Percentiles rank a stretch among this genome's conserved stretches.
These are phyloP conservation scores for Poeciliopsis gracilis DNA, from an alignment of 2,797 vertebrate species.

Conservation along the genomic window DNA sequence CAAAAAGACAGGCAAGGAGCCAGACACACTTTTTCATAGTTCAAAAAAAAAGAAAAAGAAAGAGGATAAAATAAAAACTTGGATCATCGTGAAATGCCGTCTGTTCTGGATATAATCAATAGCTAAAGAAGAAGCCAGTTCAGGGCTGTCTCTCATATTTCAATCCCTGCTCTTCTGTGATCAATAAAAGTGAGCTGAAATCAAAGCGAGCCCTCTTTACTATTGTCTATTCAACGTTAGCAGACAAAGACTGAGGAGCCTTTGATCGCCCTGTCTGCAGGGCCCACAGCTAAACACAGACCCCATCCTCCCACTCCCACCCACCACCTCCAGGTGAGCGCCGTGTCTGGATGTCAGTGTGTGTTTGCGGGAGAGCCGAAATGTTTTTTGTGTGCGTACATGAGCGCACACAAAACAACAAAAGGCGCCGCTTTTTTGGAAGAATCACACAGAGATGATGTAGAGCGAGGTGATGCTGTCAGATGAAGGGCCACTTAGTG, in stretches of 20 bases:
- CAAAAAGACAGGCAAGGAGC: constrained; percentile 65
- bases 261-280: constrained; percentile 79
- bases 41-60: constrained; percentile 29
- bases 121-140: constrained; percentile 75
- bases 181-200: constrained; percentile 79
- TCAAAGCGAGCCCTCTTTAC: constrained; percentile 78
- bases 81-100: constrained; percentile 68
- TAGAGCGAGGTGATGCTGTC: constrained; percentile 38
- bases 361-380: constrained; percentile 25
- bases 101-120: constrained; percentile 81
- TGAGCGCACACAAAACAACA: constrained; percentile 25
- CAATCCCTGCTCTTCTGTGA: constrained; percentile 76
- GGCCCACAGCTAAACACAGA: constrained; percentile 76
- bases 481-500: constrained; percentile 54
- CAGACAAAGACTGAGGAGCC: constrained; percentile 80
- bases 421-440: constrained; percentile 54
- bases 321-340: constrained; percentile 77
- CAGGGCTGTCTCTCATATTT: constrained; percentile 76
- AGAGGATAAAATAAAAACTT: constrained; percentile 71
- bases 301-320: constrained; percentile 75
- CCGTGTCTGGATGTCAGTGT: constrained; percentile 38
- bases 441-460: constrained; percentile 36
- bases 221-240: constrained; percentile 79
- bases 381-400: constrained; percentile 23
- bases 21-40: constrained; percentile 65